A percentile compares a stretch with the other conserved stretches of the same genome.
These are phyloP conservation scores for Myopa tessellatipennis DNA, from an alignment of 2,888 invertebrate genomes.

Conservation along the genomic window DNA sequence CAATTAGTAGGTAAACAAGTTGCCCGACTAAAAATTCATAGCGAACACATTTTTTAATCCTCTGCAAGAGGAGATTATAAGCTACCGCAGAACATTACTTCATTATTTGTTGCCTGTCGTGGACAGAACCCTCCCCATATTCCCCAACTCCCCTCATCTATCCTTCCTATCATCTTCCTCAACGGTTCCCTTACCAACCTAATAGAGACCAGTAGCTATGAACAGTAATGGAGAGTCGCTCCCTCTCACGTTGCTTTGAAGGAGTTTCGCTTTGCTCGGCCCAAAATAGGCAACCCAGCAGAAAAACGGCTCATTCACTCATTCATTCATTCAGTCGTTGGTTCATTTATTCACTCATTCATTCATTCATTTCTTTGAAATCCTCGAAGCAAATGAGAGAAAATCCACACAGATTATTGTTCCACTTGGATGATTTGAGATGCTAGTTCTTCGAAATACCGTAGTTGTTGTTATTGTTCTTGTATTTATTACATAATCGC, in stretches of 20 bases:
- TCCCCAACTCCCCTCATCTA: too few relatives aligned
- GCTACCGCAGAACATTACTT: slow-evolving; percentile 7
- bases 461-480: slow-evolving; percentile 12
- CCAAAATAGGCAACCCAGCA: background rate
- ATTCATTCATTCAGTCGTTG: slow-evolving; percentile 5
- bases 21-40: too few relatives aligned
- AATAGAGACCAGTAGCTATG: background rate
- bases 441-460: too few relatives aligned
- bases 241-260: background rate
- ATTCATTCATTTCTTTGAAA: slow-evolving; percentile 10
- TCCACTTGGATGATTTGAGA: slow-evolving; percentile 35
- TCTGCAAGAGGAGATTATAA: background rate
- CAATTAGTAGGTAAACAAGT: too few relatives aligned
- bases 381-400: slow-evolving; percentile 37
- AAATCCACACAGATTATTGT: slow-evolving; percentile 37
- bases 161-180: too few relatives aligned
- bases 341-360: slow-evolving; percentile 5
- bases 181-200: background rate
- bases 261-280: background rate
- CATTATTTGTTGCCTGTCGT: slow-evolving; percentile 6
- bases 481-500: background rate
- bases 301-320: background rate
- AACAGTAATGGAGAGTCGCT: slow-evolving; percentile 16
- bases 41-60: too few relatives aligned
- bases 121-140: background rate